phyloP scores from a whole-genome alignment of 2,797 vertebrate genomes.

The Neopelma chrysocephalum region DNA sequence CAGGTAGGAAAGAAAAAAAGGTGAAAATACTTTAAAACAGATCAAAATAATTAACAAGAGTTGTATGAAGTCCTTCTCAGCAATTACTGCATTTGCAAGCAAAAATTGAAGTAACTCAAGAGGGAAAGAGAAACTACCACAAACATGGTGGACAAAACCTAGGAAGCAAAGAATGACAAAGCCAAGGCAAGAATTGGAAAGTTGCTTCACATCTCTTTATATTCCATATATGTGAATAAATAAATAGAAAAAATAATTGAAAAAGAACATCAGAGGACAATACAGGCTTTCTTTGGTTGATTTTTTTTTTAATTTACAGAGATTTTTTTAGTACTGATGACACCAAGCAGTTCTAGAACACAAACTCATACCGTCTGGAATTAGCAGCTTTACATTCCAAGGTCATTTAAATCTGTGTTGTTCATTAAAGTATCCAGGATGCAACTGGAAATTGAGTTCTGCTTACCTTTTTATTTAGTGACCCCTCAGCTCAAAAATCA shows the following conservation, averaged over 20 bases:
- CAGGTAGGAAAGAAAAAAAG: background rate
- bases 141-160: background rate
- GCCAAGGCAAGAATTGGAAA: background rate
- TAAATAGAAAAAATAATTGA: background rate
- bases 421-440: background rate
- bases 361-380: background rate
- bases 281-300: rapidly evolving
- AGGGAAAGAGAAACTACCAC: background rate
- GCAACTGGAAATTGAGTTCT: background rate
- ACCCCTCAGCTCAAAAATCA: background rate
- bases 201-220: background rate
- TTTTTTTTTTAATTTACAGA: background rate
- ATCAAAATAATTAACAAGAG: background rate
- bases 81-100: background rate
- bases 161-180: background rate
- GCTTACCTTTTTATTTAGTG: background rate
- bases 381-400: background rate
- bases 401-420: background rate
- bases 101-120: background rate
- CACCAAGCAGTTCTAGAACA: background rate
- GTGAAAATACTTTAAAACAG: background rate
- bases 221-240: background rate
- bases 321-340: background rate
- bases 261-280: background rate
- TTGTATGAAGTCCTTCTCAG: background rate